Evolutionary conservation across 2,113 vertebrate genomes (phyloP).

Genomic region (Cettia cetti): DNA sequence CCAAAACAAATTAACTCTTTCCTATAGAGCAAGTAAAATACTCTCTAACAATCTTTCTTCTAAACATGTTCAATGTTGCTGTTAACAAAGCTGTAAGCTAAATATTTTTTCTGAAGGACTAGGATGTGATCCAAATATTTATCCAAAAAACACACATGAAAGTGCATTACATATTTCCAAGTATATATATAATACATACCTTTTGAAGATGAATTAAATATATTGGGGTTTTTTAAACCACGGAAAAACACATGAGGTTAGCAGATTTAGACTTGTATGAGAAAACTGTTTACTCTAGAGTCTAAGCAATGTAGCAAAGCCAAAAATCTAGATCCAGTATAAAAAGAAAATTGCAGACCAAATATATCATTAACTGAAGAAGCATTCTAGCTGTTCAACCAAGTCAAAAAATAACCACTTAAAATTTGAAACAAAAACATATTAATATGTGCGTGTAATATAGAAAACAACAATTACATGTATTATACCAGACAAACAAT

Average conservation of each 20-base stretch:
- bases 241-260: neutral
- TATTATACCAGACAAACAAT: neutral
- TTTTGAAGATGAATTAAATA: neutral
- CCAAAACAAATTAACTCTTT: neutral
- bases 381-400: neutral
- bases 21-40: neutral
- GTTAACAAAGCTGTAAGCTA: neutral
- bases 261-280: neutral
- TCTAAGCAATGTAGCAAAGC: neutral
- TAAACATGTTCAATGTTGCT: neutral
- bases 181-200: neutral
- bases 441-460: neutral
- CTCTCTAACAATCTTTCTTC: neutral
- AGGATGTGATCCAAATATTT: neutral
- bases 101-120: neutral
- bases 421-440: neutral
- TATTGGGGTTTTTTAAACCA: neutral
- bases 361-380: slow-evolving; percentile 4
- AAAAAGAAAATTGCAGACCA: slow-evolving; percentile 22
- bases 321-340: slow-evolving; percentile 31
- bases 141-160: neutral
- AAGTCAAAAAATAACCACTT: neutral
- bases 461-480: neutral
- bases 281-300: slow-evolving; percentile 17
- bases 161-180: neutral